phyloP scores from a whole-genome alignment of 2,797 vertebrate genomes.

The Galagoides demidoff region DNA sequence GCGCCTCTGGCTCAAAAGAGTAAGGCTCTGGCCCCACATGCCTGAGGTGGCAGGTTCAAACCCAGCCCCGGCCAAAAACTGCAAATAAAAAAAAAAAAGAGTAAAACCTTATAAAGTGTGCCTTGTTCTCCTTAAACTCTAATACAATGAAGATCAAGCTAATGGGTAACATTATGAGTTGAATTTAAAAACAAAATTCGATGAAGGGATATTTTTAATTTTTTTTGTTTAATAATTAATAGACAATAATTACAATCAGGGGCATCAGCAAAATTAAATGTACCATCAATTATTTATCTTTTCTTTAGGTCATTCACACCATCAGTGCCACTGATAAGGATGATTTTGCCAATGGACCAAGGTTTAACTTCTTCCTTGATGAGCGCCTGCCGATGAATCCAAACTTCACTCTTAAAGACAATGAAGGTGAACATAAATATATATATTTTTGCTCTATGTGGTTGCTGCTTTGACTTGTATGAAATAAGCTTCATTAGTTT shows the following conservation, averaged over 20 bases:
- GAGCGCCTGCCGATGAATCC: conserved; percentile 92
- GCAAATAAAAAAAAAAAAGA: background rate
- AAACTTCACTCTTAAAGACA: conserved; percentile 98
- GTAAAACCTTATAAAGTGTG: conserved; percentile 30
- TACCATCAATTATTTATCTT: conserved; percentile 73
- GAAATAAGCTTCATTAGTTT: conserved; percentile 33
- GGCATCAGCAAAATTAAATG: conserved; percentile 55
- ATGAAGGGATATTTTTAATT: background rate
- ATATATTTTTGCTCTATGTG: background rate
- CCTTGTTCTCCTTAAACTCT: conserved; percentile 53
- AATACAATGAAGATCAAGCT: background rate
- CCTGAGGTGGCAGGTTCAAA: too few relatives aligned
- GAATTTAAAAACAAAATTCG: conserved; percentile 51
- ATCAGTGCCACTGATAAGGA: conserved; percentile 96
- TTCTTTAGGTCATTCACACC: conserved; percentile 95
- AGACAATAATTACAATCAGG: conserved; percentile 34
- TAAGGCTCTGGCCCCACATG: too few relatives aligned
- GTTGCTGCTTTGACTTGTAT: conserved; percentile 39
- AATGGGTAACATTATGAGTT: conserved; percentile 52
- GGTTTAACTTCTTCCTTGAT: conserved; percentile 94
- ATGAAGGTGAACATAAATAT: conserved; percentile 93
- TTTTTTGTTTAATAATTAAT: background rate
- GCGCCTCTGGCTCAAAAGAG: too few relatives aligned
- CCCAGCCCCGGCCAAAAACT: too few relatives aligned
- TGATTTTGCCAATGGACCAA: conserved; percentile 95